Percentiles rank a stretch among this genome's conserved stretches.
These are phyloP conservation scores for Mythimna vitellina DNA, from an alignment of 2,888 invertebrate genomes.

Conservation along the genomic window DNA sequence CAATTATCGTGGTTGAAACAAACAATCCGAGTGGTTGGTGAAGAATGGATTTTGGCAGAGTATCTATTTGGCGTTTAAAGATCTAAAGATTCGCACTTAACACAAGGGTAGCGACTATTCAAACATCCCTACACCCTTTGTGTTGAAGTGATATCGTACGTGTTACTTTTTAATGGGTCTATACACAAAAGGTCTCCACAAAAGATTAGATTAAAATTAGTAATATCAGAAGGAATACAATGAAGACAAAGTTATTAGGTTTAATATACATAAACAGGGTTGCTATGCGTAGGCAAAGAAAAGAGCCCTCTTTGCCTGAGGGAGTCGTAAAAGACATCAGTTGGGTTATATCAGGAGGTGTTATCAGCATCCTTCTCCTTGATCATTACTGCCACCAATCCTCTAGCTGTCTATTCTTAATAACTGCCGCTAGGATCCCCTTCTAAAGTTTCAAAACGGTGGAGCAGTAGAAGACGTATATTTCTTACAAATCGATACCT, in stretches of 20 bases:
- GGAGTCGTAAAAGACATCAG: slow-evolving; percentile 24
- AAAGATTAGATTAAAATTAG: slow-evolving; percentile 29
- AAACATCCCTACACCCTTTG: slow-evolving; percentile 35
- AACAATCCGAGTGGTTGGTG: slow-evolving; percentile 69
- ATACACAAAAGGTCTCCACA: slow-evolving; percentile 32
- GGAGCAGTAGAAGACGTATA: background rate
- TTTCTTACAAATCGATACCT: background rate
- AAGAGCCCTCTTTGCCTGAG: slow-evolving; percentile 7
- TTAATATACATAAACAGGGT: slow-evolving; percentile 5
- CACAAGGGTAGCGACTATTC: slow-evolving; percentile 51
- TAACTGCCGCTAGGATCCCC: background rate
- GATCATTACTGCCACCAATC: background rate
- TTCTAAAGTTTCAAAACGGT: background rate
- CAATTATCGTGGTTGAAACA: slow-evolving; percentile 79
- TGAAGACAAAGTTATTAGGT: slow-evolving; percentile 11
- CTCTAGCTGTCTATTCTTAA: background rate
- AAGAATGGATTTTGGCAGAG: slow-evolving; percentile 71
- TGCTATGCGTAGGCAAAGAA: slow-evolving; percentile 9
- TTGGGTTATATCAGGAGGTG: slow-evolving; percentile 11
- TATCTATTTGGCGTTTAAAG: slow-evolving; percentile 62
- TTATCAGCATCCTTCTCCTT: slow-evolving; percentile 13
- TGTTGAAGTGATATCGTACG: slow-evolving; percentile 38
- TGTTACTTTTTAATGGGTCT: slow-evolving; percentile 43
- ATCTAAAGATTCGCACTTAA: slow-evolving; percentile 57
- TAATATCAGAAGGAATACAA: slow-evolving; percentile 25